Base-by-base conservation (phyloP, 2,888 invertebrate genomes). In the Macrophya alboannulata region DNA sequence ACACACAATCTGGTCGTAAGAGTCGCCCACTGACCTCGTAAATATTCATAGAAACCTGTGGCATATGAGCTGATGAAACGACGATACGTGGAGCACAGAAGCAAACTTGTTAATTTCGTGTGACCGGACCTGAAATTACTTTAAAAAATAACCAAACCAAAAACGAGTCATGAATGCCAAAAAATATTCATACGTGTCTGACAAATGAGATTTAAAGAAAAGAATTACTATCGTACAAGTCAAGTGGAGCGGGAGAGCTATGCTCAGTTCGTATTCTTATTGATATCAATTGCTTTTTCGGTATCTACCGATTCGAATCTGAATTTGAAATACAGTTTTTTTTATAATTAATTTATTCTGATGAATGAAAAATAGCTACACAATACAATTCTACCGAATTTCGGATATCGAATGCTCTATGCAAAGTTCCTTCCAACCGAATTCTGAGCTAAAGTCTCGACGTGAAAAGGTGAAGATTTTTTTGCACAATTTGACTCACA, bases 51-150 rank as follows among this genome's bases (percentile, higher is more conserved):
- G 81, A 62, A 81, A 17, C 62, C 62, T 81, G 40, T 25, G 21
- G 62, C 12, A 15, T 45, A 9, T 62, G 81, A 62, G 43, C 51
- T 81, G 59, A 62, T 43, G 81, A 12, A 62, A 81, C 62, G 21
- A 81, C 81, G 21, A 40, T 59, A 81, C 37, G 43, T 51, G 40
- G 62, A 62, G 62, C 81, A 12, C 43, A 62, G 81, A 43, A 59
- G 62, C 81, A 40, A 81, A 81, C 81, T 81, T 62, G 81, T 81
- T 81, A 81, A 81, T 81, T 81, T 81, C 21, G 43, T n/a, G 81
- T 40, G 62, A 81, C 59, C 40, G 40, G 81, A 62, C 15, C 37
- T 62, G 81, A 62, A 62, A 81, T 81, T 15, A 81, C 40, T 81
- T 62, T 21, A 17, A 43, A 25, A 43, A 81, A 81, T 81, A 40